Conservation (phyloP, 2,888 invertebrate species). For the Tenthredo notha region DNA sequence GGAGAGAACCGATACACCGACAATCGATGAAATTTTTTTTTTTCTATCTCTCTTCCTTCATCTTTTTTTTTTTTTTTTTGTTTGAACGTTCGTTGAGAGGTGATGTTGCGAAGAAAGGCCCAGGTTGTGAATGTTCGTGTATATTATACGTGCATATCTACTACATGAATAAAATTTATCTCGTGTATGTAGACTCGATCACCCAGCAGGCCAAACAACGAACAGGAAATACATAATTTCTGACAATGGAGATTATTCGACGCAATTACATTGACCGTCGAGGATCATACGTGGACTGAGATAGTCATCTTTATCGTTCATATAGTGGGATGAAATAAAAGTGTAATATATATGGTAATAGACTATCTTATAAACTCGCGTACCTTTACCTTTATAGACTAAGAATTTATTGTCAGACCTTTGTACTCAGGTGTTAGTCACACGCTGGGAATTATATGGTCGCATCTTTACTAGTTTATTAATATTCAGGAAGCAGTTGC, state of each 20-base stretch:
- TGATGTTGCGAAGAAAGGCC: not conserved
- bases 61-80: constrained; percentile 28
- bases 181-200: constrained; percentile 14
- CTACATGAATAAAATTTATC: not conserved
- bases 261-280: constrained; percentile 22
- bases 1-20: not conserved
- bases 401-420: constrained; percentile 26
- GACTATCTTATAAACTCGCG: not conserved
- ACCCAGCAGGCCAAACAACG: not conserved
- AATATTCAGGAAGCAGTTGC: constrained; percentile 16
- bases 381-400: constrained; percentile 4
- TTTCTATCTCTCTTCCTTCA: constrained; percentile 1
- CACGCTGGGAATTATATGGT: constrained; percentile 31
- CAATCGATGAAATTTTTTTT: constrained; percentile 17
- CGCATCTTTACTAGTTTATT: constrained; percentile 10
- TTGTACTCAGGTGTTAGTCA: constrained; percentile 23
- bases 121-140: not conserved
- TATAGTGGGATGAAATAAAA: constrained; percentile 30
- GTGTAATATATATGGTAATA: constrained; percentile 47
- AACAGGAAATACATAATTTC: constrained; percentile 19
- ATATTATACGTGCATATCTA: not conserved
- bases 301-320: constrained; percentile 26
- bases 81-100: constrained; percentile 7
- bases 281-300: not conserved
- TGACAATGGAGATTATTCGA: constrained; percentile 22